These are phyloP conservation scores for Apamea sordens DNA, from an alignment of 2,888 invertebrate genomes.

Conservation along the genomic window DNA sequence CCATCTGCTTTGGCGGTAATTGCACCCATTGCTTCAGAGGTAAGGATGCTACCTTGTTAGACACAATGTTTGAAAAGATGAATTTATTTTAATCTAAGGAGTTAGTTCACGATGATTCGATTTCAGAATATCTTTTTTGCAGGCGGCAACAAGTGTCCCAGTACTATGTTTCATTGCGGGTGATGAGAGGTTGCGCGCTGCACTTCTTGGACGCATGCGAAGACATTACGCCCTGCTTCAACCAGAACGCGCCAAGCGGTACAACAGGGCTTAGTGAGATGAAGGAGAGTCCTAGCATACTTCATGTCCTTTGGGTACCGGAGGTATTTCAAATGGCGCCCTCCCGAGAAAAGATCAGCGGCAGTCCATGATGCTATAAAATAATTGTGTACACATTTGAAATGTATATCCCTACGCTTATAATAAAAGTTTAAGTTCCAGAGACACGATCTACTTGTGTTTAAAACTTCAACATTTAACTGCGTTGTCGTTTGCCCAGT, in stretches of 20 bases:
- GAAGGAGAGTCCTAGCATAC: slow-evolving; percentile 19
- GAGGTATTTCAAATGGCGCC: slow-evolving; percentile 27
- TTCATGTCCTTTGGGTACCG: slow-evolving; percentile 16
- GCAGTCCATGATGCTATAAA: slow-evolving; percentile 46
- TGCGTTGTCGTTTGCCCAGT: slow-evolving; percentile 19
- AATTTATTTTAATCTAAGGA: background rate
- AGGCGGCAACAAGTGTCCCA: slow-evolving; percentile 89
- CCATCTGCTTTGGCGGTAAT: slow-evolving; percentile 85
- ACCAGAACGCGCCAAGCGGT: slow-evolving; percentile 82
- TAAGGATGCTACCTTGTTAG: slow-evolving; percentile 61
- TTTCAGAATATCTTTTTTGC: slow-evolving; percentile 25
- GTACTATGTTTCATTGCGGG: slow-evolving; percentile 86
- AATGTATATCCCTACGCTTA: slow-evolving; percentile 59
- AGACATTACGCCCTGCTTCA: slow-evolving; percentile 86
- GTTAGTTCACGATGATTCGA: background rate
- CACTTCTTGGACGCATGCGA: slow-evolving; percentile 87
- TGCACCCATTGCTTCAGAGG: slow-evolving; percentile 89
- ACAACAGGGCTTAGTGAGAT: slow-evolving; percentile 62
- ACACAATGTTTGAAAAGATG: background rate
- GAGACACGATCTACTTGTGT: slow-evolving; percentile 30
- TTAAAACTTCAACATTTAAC: slow-evolving; percentile 12
- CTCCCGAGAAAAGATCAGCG: slow-evolving; percentile 35
- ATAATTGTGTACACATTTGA: slow-evolving; percentile 48
- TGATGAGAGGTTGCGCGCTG: slow-evolving; percentile 87
- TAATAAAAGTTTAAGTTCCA: slow-evolving; percentile 56